phyloP scores from a whole-genome alignment of 2,888 invertebrate species.

The Linnaemya vulpina region DNA sequence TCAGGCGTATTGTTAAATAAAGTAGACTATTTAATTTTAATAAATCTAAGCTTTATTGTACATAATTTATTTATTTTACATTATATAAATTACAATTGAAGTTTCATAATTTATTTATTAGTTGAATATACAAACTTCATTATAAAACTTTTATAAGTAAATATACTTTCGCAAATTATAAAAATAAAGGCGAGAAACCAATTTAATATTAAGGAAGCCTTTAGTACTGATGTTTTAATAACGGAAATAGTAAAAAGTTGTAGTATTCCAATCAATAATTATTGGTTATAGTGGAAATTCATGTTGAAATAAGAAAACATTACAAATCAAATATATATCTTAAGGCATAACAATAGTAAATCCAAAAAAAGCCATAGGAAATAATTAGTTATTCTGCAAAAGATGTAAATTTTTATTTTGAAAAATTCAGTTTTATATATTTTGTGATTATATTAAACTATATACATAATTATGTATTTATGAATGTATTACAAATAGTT shows the following conservation, averaged over 20 bases:
- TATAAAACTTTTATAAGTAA: slow-evolving; percentile 31
- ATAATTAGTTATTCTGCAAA: slow-evolving; percentile 20
- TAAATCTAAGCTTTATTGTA: slow-evolving; percentile 67
- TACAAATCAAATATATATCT: neutral
- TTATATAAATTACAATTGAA: slow-evolving; percentile 43
- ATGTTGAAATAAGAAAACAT: neutral
- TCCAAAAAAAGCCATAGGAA: neutral
- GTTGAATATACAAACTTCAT: slow-evolving; percentile 40
- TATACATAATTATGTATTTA: neutral
- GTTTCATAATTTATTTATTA: slow-evolving; percentile 31
- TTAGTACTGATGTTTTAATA: slow-evolving; percentile 15
- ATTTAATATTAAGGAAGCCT: slow-evolving; percentile 15
- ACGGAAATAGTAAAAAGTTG: neutral
- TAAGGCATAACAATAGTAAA: neutral
- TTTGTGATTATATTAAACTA: neutral
- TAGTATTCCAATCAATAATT: neutral
- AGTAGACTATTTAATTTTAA: slow-evolving; percentile 2
- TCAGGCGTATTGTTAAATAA: too few relatives aligned
- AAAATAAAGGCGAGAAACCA: slow-evolving; percentile 23
- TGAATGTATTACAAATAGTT: neutral
- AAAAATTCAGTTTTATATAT: neutral
- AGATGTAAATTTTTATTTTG: neutral
- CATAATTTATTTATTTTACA: slow-evolving; percentile 67
- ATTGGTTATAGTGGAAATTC: neutral
- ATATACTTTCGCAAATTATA: slow-evolving; percentile 8